Evolutionary conservation across 1,140 invertebrate species (phyloP).

Genomic region (Ptiloglossa arizonensis): DNA sequence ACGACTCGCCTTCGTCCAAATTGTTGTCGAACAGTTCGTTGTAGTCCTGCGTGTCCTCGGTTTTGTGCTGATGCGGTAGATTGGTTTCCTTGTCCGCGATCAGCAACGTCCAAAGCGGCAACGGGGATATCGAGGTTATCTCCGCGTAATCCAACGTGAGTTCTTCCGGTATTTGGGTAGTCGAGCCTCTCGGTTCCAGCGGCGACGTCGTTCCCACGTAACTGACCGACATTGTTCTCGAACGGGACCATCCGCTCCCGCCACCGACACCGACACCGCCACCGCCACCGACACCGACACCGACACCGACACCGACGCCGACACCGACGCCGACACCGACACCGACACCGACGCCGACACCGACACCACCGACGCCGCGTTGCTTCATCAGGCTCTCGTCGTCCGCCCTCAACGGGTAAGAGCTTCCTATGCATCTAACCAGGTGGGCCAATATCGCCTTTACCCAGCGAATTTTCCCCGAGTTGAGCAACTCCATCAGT

Average conservation of each 20-base stretch:
- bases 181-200: slow-evolving; percentile 84
- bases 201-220: slow-evolving; percentile 86
- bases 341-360: too few relatives aligned
- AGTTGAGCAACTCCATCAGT: slow-evolving; percentile 98
- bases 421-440: slow-evolving; percentile 91
- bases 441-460: slow-evolving; percentile 98
- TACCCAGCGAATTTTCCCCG: slow-evolving; percentile 98
- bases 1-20: slow-evolving; percentile 88
- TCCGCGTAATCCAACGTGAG: slow-evolving; percentile 97
- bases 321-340: too few relatives aligned
- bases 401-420: slow-evolving; percentile 83
- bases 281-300: slow-evolving; percentile 71
- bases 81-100: slow-evolving; percentile 94
- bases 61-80: slow-evolving; percentile 70
- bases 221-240: slow-evolving; percentile 93
- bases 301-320: too few relatives aligned
- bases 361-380: slow-evolving; percentile 64
- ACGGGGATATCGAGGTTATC: slow-evolving; percentile 96
- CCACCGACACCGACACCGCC: slow-evolving; percentile 53
- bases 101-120: slow-evolving; percentile 97
- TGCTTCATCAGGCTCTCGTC: slow-evolving; percentile 84
- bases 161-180: slow-evolving; percentile 89
- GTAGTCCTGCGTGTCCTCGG: slow-evolving; percentile 87
- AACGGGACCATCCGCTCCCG: slow-evolving; percentile 89
- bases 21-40: slow-evolving; percentile 93